Evolutionary conservation across 2,797 vertebrate species (phyloP), one percentile per base, ranked within the genome.

Genomic region (Crenichthys baileyi): DNA sequence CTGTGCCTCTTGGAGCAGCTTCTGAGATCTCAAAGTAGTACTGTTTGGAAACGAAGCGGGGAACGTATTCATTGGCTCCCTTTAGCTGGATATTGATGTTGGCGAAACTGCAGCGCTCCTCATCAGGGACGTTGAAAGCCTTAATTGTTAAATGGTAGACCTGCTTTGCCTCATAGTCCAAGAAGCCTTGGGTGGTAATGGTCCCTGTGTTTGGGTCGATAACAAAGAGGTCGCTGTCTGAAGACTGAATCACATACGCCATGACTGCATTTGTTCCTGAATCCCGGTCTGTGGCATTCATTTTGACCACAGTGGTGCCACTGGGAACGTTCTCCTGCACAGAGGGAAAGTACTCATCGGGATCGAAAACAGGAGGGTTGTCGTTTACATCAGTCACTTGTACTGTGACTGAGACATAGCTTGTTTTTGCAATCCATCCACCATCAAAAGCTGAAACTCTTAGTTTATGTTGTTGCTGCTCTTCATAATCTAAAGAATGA

Each of bases 21-120:
- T 99, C 98, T 72, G 98, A 98, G 87, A 99, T 94, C 86, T 99
- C 97, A 92, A 99, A 99, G 93, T 98, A 98, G 94, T 99, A 99
- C 89, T 98, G 96, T 90, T 98, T 98, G 76, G 98, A 98, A 77
- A 99, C 98, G 91, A 99, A 99, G 71, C 98, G 97, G 20, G 98
- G 98, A 53, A 99, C 97, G 0, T 99, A 99, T 77, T 99, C 98
- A 83, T 99, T 99, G 87, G 97, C 96, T 75, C 98, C 98, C 91
- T 97, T 95, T 4, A 99, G 93, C 73, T 97, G 97, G 80, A 99
- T 96, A 79, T 97, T 97, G 83, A 99, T 96, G 0, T 95, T 97
- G 83, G 98, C 97, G 73, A 99, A 98, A 90, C 96, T 98, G 92
- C 97, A 99, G n/a, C 96, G 95, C 77, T 99, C 98, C 83, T 99